Percentiles rank a stretch among this genome's conserved stretches.
These are phyloP conservation scores for Euglossa dilemma DNA, from an alignment of 1,140 invertebrate species.

Conservation along the genomic window DNA sequence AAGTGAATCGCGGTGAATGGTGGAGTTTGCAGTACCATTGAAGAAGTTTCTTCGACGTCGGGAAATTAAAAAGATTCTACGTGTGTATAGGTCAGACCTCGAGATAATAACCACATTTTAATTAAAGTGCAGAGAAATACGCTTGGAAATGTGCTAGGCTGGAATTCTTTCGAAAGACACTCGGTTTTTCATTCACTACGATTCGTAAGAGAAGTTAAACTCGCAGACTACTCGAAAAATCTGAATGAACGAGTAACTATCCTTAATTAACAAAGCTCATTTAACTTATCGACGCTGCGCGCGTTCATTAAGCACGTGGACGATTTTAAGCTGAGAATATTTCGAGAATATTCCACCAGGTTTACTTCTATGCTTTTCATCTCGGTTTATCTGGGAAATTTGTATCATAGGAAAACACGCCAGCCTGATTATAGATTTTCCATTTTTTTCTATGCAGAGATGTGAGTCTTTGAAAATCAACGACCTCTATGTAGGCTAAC, in stretches of 20 bases:
- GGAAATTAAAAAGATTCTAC: background rate
- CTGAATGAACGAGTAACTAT: background rate
- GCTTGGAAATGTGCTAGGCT: background rate
- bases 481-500: conserved; percentile 12
- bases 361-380: background rate
- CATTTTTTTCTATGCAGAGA: background rate
- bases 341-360: background rate
- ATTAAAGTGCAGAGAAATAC: background rate
- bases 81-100: too few species aligned
- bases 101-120: conserved; percentile 3
- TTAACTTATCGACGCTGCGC: background rate
- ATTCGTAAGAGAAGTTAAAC: background rate
- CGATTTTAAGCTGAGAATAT: too few species aligned
- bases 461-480: conserved; percentile 2
- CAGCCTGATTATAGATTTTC: too few species aligned
- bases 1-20: background rate
- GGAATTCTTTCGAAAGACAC: conserved; percentile 1
- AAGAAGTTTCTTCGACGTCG: background rate
- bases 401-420: too few species aligned
- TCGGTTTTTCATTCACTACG: conserved; percentile 7
- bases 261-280: background rate
- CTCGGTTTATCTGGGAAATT: too few species aligned
- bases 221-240: conserved; percentile 5
- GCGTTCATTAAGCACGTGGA: background rate
- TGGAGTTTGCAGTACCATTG: background rate